Evolutionary conservation across 2,888 invertebrate species (phyloP), one percentile per base, ranked within the genome.

Genomic region (Macaria liturata): DNA sequence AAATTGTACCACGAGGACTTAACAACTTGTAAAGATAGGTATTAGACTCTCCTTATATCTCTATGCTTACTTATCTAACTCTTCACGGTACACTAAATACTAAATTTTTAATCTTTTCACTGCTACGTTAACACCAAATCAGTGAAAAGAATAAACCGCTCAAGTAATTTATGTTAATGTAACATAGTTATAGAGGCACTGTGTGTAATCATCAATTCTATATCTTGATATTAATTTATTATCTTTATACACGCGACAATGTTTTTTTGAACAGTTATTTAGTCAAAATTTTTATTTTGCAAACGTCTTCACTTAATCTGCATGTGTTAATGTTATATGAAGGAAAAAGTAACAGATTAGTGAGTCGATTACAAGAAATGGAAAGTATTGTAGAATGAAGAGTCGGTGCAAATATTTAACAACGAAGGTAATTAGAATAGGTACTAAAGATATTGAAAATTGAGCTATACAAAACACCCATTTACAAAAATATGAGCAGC

Each of bases 151-250:
- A 68, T 83, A 89, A 89, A 85, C 73, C 70, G 88, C 89, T 89
- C 91, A 84, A 85, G 80, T 86, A 83, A 89, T 91, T 91, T 91
- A 92, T 91, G 91, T 92, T 92, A 92, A 92, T 90, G 90, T 92
- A 92, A 92, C 92, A 92, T 92, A 92, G 91, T 88, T 90, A 86
- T 88, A 92, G 92, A 92, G 92, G 92, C 92, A 92, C 92, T 92
- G 92, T 91, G 92, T 92, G 92, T 92, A 85, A 88, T 89, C 88
- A 74, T 89, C 88, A 74, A 75, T 71, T 86, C 82, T 88, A 88
- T 86, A 84, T 73, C 75, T 76, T 80, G 79, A 83, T 78, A 84
- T 78, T 78, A 74, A 59, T 67, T 65, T 80, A 50, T 49, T 37
- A 49, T 81, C 84, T 55, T 55, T 51, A 48, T 87, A 87, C 86